Evolutionary conservation across 2,113 vertebrate genomes (phyloP).

Genomic region (Marcusenius ussheri): DNA sequence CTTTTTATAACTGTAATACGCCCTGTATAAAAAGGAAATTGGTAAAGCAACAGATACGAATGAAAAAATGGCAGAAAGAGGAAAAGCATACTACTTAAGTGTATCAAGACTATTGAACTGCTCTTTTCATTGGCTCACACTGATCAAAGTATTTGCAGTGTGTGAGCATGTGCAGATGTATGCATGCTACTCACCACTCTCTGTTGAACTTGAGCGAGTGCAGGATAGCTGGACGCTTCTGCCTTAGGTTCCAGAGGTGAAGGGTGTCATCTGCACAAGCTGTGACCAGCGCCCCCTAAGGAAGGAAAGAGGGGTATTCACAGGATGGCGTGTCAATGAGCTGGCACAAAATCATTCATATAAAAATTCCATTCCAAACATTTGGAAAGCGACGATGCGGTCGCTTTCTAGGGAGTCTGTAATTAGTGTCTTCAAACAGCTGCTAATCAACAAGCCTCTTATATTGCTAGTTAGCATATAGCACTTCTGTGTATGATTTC

Average conservation of each 20-base stretch:
- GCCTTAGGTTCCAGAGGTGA: constrained; percentile 94
- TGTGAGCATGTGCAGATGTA: neutral
- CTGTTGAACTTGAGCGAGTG: constrained; percentile 98
- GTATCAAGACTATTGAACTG: neutral
- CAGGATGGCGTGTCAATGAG: neutral
- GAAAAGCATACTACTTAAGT: neutral
- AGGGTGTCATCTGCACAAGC: constrained; percentile 90
- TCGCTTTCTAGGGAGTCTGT: neutral
- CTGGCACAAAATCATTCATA: neutral
- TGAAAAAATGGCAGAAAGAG: neutral
- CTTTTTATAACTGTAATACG: neutral
- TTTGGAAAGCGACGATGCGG: neutral
- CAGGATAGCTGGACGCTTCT: constrained; percentile 87
- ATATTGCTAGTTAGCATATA: neutral
- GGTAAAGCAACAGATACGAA: neutral
- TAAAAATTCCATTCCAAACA: neutral
- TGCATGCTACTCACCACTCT: constrained; percentile 72
- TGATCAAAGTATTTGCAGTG: neutral
- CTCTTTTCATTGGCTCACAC: neutral
- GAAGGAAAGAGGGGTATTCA: constrained; percentile 26
- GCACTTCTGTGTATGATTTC: neutral
- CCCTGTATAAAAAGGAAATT: neutral
- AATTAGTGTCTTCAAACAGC: neutral
- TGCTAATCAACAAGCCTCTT: neutral
- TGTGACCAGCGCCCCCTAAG: constrained; percentile 89